A percentile compares a stretch with the other conserved stretches of the same genome.
phyloP scores from a whole-genome alignment of 1,140 invertebrate species.

The Tribolium madens region DNA sequence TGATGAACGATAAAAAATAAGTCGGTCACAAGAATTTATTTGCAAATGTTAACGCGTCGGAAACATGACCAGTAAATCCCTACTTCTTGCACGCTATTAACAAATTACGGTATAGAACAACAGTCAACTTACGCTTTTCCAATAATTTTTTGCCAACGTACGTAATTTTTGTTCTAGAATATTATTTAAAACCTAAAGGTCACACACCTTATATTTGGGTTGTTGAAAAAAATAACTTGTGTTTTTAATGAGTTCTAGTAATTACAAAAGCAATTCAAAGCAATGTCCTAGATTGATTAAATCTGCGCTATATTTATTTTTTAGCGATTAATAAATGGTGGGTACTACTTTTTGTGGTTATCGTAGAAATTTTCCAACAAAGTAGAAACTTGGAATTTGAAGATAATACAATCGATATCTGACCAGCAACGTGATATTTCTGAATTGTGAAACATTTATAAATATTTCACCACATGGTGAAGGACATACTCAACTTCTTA shows the following conservation, averaged over 20 bases:
- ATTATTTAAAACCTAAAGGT: no score
- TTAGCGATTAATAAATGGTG: neutral
- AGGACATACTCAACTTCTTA: no score
- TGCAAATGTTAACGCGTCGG: neutral
- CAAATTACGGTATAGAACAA: neutral
- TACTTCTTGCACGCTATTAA: neutral
- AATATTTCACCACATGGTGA: no score
- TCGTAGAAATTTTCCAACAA: neutral
- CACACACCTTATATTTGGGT: no score
- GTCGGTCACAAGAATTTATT: conserved; percentile 3
- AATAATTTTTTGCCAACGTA: no score
- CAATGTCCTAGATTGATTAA: conserved; percentile 2
- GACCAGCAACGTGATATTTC: neutral
- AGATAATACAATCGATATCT: conserved; percentile 27
- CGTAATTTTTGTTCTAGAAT: no score
- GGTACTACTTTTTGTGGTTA: conserved; percentile 4
- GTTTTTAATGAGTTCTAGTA: neutral
- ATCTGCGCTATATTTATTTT: conserved; percentile 6
- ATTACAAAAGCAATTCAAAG: conserved; percentile 7
- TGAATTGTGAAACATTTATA: no score
- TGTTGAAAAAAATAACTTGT: no score
- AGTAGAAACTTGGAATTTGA: conserved; percentile 18
- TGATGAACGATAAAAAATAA: neutral
- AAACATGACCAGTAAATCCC: neutral
- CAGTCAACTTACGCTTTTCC: neutral